A percentile compares a stretch with the other conserved stretches of the same genome.
Conservation (phyloP, 2,113 vertebrate genomes). For the Zosterops lateralis region DNA sequence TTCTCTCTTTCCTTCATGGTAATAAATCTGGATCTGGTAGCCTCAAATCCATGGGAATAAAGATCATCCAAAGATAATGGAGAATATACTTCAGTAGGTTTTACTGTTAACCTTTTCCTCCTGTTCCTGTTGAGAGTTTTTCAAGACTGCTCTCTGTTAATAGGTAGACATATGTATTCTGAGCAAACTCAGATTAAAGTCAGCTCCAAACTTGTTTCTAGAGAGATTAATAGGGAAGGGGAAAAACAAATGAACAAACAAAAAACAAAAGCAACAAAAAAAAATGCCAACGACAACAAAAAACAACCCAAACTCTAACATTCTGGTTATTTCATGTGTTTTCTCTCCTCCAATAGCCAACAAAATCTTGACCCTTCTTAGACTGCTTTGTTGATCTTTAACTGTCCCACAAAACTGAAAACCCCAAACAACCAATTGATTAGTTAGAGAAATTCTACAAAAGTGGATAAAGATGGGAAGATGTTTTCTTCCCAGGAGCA, state of each 20-base stretch:
- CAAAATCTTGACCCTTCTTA: neutral
- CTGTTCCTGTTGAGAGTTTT: neutral
- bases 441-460: neutral
- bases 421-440: neutral
- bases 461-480: neutral
- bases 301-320: neutral
- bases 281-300: no score
- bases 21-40: neutral
- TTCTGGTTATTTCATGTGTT: neutral
- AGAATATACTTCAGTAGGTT: neutral
- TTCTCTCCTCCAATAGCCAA: neutral
- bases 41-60: neutral
- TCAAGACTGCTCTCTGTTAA: neutral
- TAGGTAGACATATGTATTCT: accelerated
- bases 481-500: neutral
- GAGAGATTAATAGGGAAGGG: no score
- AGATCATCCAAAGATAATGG: neutral
- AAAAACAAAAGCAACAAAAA: no score
- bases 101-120: neutral
- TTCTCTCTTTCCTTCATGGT: neutral
- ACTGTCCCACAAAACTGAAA: neutral
- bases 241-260: neutral
- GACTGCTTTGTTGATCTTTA: neutral
- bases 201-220: neutral
- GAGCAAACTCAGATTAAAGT: neutral